Conservation (phyloP, 2,113 vertebrate species). For the Malurus elegans region DNA sequence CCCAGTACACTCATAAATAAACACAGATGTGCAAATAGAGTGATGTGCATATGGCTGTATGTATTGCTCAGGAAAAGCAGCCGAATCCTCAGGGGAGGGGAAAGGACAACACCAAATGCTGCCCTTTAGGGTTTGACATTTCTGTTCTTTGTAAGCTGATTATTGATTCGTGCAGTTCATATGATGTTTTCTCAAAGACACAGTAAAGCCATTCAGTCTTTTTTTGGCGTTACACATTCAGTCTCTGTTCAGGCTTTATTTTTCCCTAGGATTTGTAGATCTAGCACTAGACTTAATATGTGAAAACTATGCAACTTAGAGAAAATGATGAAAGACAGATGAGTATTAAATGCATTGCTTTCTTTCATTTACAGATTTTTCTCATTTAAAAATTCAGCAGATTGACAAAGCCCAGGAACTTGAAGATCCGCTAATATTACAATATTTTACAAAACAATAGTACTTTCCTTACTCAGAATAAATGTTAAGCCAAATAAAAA, state of each 20-base stretch:
- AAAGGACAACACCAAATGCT: not conserved
- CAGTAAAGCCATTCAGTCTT: not conserved
- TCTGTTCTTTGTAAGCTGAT: slow-evolving; percentile 22
- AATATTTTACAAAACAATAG: not conserved
- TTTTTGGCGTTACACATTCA: not conserved
- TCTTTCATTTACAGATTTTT: not conserved
- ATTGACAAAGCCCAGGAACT: not conserved
- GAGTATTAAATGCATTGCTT: not conserved
- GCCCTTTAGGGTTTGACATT: slow-evolving; percentile 25
- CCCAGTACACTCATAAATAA: not conserved
- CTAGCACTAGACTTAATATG: not conserved
- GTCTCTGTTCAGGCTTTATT: not conserved
- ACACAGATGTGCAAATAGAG: not conserved
- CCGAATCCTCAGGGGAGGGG: not conserved
- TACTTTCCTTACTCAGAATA: not conserved
- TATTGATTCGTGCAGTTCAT: not conserved
- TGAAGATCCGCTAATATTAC: not conserved
- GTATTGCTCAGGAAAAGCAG: not conserved
- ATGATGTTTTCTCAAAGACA: slow-evolving; percentile 8
- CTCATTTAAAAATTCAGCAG: not conserved
- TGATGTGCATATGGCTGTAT: not conserved
- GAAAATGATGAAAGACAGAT: not conserved
- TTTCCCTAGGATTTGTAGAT: not conserved
- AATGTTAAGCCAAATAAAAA: not conserved
- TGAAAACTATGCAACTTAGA: not conserved